A percentile compares a stretch with the other conserved stretches of the same genome.
Evolutionary conservation across 2,797 vertebrate species (phyloP).

Genomic region (Sylvilagus floridanus): DNA sequence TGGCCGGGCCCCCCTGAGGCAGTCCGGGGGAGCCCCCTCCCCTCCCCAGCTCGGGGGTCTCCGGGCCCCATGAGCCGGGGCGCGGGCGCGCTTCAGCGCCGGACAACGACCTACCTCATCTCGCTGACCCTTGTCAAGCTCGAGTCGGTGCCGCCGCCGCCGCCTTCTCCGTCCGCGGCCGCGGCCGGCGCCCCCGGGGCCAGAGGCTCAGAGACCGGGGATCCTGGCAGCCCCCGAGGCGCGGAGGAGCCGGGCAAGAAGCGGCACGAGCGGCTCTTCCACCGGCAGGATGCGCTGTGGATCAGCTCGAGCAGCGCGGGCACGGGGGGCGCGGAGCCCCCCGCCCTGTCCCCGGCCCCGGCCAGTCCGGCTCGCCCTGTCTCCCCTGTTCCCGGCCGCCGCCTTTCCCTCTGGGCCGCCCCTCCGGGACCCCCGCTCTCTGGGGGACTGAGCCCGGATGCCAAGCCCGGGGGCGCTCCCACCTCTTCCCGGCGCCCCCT

Average conservation of each 20-base stretch:
- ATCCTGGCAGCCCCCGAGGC: slow-evolving; percentile 86
- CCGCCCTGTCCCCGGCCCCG: slow-evolving; percentile 75
- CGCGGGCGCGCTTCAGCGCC: slow-evolving; percentile 92
- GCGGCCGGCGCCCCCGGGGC: slow-evolving; percentile 81
- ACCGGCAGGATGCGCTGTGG: slow-evolving; percentile 89
- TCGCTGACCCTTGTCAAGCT: slow-evolving; percentile 98
- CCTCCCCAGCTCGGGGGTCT: slow-evolving; percentile 86
- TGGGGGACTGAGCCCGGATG: slow-evolving; percentile 78
- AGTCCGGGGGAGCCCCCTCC: slow-evolving; percentile 80
- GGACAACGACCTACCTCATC: slow-evolving; percentile 98
- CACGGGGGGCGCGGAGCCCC: slow-evolving; percentile 80
- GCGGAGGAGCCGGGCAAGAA: slow-evolving; percentile 84
- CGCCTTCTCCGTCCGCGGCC: slow-evolving; percentile 81
- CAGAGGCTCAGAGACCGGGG: slow-evolving; percentile 72
- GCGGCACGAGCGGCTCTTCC: slow-evolving; percentile 88
- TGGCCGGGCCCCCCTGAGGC: slow-evolving; percentile 84
- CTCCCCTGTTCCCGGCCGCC: slow-evolving; percentile 79
- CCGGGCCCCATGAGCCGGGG: slow-evolving; percentile 94
- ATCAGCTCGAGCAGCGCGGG: slow-evolving; percentile 87
- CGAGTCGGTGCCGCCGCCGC: slow-evolving; percentile 91
- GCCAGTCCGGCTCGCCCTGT: slow-evolving; percentile 81
- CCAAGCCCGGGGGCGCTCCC: slow-evolving; percentile 76
- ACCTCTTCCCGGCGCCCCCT: slow-evolving; percentile 79
- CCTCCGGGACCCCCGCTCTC: slow-evolving; percentile 71
- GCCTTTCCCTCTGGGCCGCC: slow-evolving; percentile 78